Conservation (phyloP, 2,113 vertebrate species). For the Ceratotherium simum region DNA sequence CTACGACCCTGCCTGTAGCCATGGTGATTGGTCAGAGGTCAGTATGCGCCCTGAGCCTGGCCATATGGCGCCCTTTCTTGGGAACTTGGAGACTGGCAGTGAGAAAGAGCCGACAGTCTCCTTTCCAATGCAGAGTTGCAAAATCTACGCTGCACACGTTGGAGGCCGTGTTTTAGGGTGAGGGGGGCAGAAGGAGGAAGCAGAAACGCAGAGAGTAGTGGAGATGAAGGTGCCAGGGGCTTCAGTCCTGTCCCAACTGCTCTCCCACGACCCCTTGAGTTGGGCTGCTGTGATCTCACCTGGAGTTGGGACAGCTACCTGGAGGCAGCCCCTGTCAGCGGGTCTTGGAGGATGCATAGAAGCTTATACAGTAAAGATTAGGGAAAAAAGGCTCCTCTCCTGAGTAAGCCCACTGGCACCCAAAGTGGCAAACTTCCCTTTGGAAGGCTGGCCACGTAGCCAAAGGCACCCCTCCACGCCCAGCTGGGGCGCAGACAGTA, state of each 20-base stretch:
- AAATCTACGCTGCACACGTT: rapidly evolving
- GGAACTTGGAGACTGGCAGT: background rate
- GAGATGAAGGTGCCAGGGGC: background rate
- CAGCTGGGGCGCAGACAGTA: rapidly evolving
- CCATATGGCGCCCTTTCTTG: background rate
- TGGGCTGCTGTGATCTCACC: background rate
- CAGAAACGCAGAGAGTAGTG: too few species aligned
- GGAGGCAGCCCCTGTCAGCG: background rate
- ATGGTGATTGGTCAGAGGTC: background rate
- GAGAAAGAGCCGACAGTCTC: background rate
- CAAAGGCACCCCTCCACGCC: background rate
- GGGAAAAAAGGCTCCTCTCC: background rate
- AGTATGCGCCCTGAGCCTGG: background rate
- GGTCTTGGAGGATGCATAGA: background rate
- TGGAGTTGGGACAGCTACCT: too few species aligned
- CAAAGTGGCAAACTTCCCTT: background rate
- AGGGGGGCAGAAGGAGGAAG: background rate
- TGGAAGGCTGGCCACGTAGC: background rate
- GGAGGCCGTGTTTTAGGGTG: rapidly evolving
- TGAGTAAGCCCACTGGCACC: background rate
- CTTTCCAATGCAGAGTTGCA: background rate
- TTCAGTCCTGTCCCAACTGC: background rate
- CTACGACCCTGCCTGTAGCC: background rate
- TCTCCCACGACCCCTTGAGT: background rate
- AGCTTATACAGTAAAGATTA: background rate